Conservation (phyloP, 2,888 invertebrate genomes). For the Zaprionus lineosus region DNA sequence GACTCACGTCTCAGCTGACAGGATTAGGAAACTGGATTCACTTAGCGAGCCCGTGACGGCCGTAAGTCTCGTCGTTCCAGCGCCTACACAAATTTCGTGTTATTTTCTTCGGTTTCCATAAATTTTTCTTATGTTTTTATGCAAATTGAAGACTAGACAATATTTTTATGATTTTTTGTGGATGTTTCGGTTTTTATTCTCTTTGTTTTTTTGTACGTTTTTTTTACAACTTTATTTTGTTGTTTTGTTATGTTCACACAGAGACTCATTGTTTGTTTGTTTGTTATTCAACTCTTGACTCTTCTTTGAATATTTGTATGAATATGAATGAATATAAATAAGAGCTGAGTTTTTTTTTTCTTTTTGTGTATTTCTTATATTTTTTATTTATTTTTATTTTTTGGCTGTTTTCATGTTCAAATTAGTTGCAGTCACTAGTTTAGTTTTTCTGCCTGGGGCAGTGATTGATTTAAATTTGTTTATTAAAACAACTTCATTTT, state of each 20-base stretch:
- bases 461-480: conserved; percentile 26
- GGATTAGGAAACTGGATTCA: conserved; percentile 14
- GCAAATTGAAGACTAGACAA: conserved; percentile 28
- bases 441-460: background rate
- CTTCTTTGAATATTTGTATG: conserved; percentile 7
- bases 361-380: conserved; percentile 11
- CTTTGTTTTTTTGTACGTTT: conserved; percentile 11
- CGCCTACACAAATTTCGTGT: conserved; percentile 17
- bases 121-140: conserved; percentile 24
- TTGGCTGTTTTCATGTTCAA: conserved; percentile 1
- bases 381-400: conserved; percentile 3
- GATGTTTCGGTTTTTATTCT: conserved; percentile 24
- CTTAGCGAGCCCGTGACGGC: conserved; percentile 18
- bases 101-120: conserved; percentile 12
- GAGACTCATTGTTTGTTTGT: no score
- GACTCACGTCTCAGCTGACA: no score
- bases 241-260: no score
- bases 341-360: no score
- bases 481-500: conserved; percentile 37
- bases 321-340: no score
- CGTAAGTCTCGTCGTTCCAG: conserved; percentile 4
- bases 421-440: no score
- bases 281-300: conserved; percentile 19
- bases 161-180: conserved; percentile 1
- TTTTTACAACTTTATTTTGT: conserved; percentile 15